phyloP scores from a whole-genome alignment of 1,140 invertebrate species.

The Brachionus koreanus region DNA sequence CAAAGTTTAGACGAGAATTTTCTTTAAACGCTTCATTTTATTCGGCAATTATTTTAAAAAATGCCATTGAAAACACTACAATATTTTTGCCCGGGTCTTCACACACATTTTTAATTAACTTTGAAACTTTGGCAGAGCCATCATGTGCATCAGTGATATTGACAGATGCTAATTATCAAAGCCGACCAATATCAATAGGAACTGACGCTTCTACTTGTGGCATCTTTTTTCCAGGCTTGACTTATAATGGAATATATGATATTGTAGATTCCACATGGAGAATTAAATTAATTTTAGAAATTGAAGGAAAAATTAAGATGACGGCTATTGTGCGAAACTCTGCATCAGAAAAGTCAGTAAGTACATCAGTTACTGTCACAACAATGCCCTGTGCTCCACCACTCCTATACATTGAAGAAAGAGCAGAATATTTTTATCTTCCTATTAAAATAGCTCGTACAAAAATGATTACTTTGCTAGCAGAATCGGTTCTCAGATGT shows the following conservation, averaged over 20 bases:
- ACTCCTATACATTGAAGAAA: background rate
- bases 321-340: background rate
- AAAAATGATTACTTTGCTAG: conserved; percentile 13
- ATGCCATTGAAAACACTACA: background rate
- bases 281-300: background rate
- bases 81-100: background rate
- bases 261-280: background rate
- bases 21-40: background rate
- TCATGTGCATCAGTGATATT: background rate
- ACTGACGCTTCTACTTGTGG: background rate
- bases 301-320: conserved; percentile 9
- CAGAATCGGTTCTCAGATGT: background rate
- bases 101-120: conserved; percentile 6
- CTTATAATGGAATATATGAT: background rate
- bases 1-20: background rate
- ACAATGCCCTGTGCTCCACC: background rate
- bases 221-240: background rate
- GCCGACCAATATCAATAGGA: background rate
- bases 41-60: background rate
- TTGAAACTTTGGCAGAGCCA: conserved; percentile 1
- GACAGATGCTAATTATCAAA: background rate
- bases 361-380: background rate
- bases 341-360: background rate
- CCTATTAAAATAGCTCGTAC: background rate
- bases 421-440: conserved; percentile 15